Evolutionary conservation across 2,113 vertebrate genomes (phyloP).

Genomic region (Kobus ellipsiprymnus): DNA sequence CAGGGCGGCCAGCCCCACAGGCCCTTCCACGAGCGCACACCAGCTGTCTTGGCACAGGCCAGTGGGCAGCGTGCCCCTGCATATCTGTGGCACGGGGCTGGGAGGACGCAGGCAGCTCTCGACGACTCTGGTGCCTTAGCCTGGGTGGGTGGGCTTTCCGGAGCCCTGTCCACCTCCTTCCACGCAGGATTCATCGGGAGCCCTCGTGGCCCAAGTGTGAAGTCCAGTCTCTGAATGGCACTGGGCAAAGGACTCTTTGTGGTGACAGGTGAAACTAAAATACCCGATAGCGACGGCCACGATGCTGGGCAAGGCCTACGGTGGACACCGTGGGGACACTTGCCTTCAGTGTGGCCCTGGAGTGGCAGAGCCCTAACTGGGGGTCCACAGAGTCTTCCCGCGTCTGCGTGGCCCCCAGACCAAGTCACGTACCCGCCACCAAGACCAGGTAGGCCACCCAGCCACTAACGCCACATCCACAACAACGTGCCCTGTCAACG

Average conservation of each 20-base stretch:
- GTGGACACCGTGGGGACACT: neutral
- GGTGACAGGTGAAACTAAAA: neutral
- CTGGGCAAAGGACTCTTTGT: neutral
- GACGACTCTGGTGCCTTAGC: neutral
- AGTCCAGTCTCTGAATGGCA: neutral
- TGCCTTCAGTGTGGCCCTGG: neutral
- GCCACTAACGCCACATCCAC: neutral
- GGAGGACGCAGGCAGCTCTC: neutral
- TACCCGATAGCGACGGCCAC: fast-evolving
- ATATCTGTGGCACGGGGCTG: neutral
- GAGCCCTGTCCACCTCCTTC: neutral
- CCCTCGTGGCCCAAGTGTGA: neutral
- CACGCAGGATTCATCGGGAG: too few species aligned
- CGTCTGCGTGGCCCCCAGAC: neutral
- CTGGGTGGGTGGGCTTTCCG: neutral
- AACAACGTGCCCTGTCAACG: neutral
- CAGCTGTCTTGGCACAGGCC: neutral
- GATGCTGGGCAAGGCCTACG: neutral
- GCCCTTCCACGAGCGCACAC: neutral
- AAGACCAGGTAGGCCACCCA: too few species aligned
- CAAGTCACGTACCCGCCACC: neutral
- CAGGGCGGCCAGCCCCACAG: neutral
- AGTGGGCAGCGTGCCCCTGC: neutral
- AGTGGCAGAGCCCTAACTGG: neutral
- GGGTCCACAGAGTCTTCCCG: neutral